A percentile compares a stretch with the other conserved stretches of the same genome.
Evolutionary conservation across 1,140 invertebrate species (phyloP).

Genomic region (Harpegnathos saltator): DNA sequence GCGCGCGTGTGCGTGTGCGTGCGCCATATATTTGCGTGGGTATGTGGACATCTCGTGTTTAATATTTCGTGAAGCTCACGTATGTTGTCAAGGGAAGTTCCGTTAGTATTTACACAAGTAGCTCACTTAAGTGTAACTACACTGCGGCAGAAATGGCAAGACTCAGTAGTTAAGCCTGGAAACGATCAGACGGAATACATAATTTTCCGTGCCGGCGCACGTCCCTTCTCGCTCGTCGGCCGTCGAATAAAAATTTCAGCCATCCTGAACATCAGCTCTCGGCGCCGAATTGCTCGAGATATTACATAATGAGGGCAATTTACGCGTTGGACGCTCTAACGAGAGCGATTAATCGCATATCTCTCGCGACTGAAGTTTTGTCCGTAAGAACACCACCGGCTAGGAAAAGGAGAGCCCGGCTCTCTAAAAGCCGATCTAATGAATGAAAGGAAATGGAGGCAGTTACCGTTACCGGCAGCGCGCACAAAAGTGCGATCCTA

Average conservation of each 20-base stretch:
- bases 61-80: neutral
- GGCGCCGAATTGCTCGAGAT: neutral
- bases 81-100: neutral
- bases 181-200: slow-evolving; percentile 25
- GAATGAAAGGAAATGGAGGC: slow-evolving; percentile 38
- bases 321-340: slow-evolving; percentile 7
- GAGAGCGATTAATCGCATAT: neutral
- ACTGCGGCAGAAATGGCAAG: neutral
- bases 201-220: neutral
- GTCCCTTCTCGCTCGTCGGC: neutral
- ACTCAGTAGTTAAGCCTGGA: slow-evolving; percentile 10
- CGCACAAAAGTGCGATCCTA: slow-evolving; percentile 53
- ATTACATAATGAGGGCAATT: neutral
- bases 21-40: too few relatives aligned
- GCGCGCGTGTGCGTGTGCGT: too few relatives aligned
- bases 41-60: neutral
- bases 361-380: slow-evolving; percentile 11
- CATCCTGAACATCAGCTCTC: neutral
- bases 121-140: slow-evolving; percentile 2
- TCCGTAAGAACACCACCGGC: neutral
- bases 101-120: neutral
- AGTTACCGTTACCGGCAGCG: slow-evolving; percentile 30
- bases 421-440: slow-evolving; percentile 33
- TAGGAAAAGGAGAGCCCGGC: slow-evolving; percentile 8
- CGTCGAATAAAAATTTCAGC: slow-evolving; percentile 1